A percentile compares a stretch with the other conserved stretches of the same genome.
These are phyloP conservation scores for Gnatocerus cornutus DNA, from an alignment of 2,888 invertebrate genomes.

Conservation along the genomic window DNA sequence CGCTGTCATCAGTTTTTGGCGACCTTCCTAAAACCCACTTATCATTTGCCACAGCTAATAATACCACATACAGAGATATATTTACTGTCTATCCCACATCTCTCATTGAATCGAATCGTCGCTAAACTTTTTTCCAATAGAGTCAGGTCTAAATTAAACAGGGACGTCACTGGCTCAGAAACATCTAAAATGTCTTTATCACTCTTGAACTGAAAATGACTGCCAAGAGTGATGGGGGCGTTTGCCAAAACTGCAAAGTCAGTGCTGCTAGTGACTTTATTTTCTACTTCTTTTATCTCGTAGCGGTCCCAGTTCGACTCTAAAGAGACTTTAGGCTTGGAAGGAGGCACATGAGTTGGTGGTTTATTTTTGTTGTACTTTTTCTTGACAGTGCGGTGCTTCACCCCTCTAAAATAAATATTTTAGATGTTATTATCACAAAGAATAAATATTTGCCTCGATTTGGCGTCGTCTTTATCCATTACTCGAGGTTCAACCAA, in stretches of 20 bases:
- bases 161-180: constrained; percentile 18
- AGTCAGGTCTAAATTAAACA: constrained; percentile 47
- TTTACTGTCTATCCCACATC: constrained; percentile 41
- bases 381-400: constrained; percentile 45
- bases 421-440: background rate
- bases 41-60: background rate
- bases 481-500: background rate
- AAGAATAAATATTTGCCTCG: constrained; percentile 1
- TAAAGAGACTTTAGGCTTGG: constrained; percentile 30
- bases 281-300: constrained; percentile 30
- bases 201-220: constrained; percentile 51
- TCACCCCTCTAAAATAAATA: constrained; percentile 28
- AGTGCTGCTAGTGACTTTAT: constrained; percentile 42
- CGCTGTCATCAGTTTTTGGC: constrained; percentile 4
- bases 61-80: constrained; percentile 29
- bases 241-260: constrained; percentile 48
- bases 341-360: constrained; percentile 27
- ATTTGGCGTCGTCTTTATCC: constrained; percentile 21
- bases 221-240: constrained; percentile 49
- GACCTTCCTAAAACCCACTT: constrained; percentile 17
- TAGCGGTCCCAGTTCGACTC: constrained; percentile 52
- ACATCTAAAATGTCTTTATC: constrained; percentile 42
- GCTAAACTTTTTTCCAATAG: constrained; percentile 45
- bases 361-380: constrained; percentile 46
- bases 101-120: constrained; percentile 47